phyloP scores from a whole-genome alignment of 2,888 invertebrate species.

The Terebella lapidaria region DNA sequence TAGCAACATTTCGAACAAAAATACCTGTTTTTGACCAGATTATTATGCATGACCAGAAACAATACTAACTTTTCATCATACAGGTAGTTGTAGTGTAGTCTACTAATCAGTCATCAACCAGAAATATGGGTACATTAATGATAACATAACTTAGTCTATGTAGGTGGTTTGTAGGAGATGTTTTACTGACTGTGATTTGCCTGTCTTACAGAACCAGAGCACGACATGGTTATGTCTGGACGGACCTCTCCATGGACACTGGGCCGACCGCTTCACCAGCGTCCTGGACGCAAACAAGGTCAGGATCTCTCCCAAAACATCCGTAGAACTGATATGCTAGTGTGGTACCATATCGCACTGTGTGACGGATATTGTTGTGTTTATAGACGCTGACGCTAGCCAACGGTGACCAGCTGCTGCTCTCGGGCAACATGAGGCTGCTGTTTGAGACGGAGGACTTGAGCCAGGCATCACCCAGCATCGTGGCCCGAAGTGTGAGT shows the following conservation, averaged over 20 bases:
- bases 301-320: neutral
- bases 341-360: neutral
- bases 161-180: neutral
- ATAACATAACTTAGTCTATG: no score
- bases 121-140: no score
- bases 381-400: constrained; percentile 42
- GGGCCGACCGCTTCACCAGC: constrained; percentile 50
- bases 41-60: no score
- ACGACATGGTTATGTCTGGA: constrained; percentile 51
- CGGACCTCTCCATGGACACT: constrained; percentile 44
- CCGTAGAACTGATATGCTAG: neutral
- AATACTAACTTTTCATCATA: no score
- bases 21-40: no score
- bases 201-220: constrained; percentile 50
- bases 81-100: no score
- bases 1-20: no score
- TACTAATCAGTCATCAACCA: no score
- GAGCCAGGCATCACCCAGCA: constrained; percentile 42
- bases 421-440: constrained; percentile 48
- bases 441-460: constrained; percentile 51
- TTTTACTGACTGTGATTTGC: neutral
- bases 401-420: constrained; percentile 49
- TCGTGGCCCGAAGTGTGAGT: constrained; percentile 46
- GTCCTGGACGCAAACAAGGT: constrained; percentile 44
- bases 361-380: no score